Evolutionary conservation across 2,888 invertebrate species (phyloP).

Genomic region (Philaethria dido): DNA sequence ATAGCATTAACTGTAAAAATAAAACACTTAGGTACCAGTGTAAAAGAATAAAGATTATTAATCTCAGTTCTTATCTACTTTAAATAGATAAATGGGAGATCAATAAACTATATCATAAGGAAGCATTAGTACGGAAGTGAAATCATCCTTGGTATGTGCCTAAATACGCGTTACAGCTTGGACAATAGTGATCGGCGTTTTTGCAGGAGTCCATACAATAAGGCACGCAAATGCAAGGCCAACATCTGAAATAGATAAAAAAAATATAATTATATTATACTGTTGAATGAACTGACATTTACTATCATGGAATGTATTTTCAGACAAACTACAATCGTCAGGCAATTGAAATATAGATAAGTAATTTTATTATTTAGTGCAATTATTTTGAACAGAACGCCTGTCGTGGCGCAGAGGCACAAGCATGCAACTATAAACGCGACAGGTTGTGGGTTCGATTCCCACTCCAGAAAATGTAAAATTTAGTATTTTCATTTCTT

Average conservation of each 20-base stretch:
- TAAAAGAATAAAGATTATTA: neutral
- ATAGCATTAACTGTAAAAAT: neutral
- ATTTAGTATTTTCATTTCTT: too few relatives aligned
- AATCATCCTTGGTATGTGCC: slow-evolving; percentile 66
- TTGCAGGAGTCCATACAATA: slow-evolving; percentile 83
- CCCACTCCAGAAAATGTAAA: too few relatives aligned
- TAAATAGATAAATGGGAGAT: slow-evolving; percentile 20
- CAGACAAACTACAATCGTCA: too few relatives aligned
- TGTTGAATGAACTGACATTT: neutral
- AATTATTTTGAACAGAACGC: too few relatives aligned
- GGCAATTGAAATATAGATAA: too few relatives aligned
- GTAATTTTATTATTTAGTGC: too few relatives aligned
- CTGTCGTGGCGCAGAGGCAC: too few relatives aligned
- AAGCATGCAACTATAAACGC: too few relatives aligned
- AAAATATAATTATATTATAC: neutral
- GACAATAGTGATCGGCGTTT: slow-evolving; percentile 82
- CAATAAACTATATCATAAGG: neutral
- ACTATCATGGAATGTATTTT: too few relatives aligned
- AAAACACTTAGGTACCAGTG: neutral
- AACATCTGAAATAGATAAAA: slow-evolving; percentile 65
- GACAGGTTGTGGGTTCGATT: too few relatives aligned
- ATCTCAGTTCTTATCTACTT: slow-evolving; percentile 19
- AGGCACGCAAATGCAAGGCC: slow-evolving; percentile 82
- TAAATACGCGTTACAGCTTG: slow-evolving; percentile 79
- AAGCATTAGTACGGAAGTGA: slow-evolving; percentile 4